Base-by-base conservation (phyloP, 2,888 invertebrate species). In the Diabrotica balteata region DNA sequence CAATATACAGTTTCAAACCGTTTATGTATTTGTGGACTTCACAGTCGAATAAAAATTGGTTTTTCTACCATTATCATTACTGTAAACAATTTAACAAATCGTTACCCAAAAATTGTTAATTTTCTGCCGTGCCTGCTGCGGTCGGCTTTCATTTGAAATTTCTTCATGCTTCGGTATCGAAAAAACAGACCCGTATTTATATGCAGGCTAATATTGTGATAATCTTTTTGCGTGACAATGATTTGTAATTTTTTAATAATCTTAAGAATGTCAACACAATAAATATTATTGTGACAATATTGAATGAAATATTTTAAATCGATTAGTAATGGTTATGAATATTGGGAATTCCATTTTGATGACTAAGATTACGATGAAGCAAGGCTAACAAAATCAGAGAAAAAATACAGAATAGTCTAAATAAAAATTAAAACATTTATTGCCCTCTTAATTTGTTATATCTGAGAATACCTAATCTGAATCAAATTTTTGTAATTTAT, bases 81-180 rank as follows among this genome's bases (percentile, higher is more conserved):
- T 10, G 8, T 52, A 52, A 52, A 52, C 7, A 52, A 9, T 6
- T 32, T 52, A 22, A 52, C 32, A 52, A 52, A 9, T 22, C 17
- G 32, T 17, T 52, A 52, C 8, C 52, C 32, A 45, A 44, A 45
- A 57, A 55, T 9, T 55, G n/a, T 43, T 55, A 55, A 44, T 55
- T 55, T 55, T 55, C 54, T 55, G 54, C 54, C 32, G 52, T 52
- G 32, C 32, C 17, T 10, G 42, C 55, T 55, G 44, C 55, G 55
- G 55, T 44, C 44, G 11, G 17, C 43, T 55, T 55, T 44, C 52
- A 22, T 52, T 52, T 7, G 10, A 52, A 52, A 52, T 22, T 32
- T 52, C 22, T 52, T 52, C 52, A 52, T 32, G 52, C 52, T 32
- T 22, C 52, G 22, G 52, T 22, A 32, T 32, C 32, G 32, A 32